phyloP scores from a whole-genome alignment of 2,888 invertebrate genomes.

The Plagiodera versicolora region DNA sequence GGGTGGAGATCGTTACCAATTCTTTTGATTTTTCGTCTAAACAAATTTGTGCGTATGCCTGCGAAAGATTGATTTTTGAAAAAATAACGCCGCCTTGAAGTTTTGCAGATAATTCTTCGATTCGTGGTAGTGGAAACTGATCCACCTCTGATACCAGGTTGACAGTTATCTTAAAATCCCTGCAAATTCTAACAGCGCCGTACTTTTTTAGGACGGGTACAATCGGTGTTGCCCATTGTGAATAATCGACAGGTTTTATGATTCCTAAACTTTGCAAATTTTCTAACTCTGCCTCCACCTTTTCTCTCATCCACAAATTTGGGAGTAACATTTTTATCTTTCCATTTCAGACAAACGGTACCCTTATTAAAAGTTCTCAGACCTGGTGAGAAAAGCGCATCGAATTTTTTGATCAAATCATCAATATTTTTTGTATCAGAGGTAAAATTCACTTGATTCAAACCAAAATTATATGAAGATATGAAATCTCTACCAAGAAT shows the following conservation, averaged over 20 bases:
- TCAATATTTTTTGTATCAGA: neutral
- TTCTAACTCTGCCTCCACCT: conserved; percentile 15
- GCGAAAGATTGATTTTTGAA: neutral
- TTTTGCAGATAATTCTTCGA: neutral
- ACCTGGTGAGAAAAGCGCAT: conserved; percentile 17
- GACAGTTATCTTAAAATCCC: neutral
- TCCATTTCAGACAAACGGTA: conserved; percentile 22
- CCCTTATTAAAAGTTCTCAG: conserved; percentile 21
- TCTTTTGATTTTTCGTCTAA: neutral
- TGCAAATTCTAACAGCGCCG: neutral
- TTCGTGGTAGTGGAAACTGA: neutral
- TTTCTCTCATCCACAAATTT: conserved; percentile 21
- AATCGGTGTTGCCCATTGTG: conserved; percentile 10
- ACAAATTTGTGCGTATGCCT: neutral
- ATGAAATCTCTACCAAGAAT: conserved; percentile 6
- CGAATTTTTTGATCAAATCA: conserved; percentile 3
- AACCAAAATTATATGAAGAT: neutral
- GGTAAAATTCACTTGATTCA: neutral
- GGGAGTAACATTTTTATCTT: conserved; percentile 18
- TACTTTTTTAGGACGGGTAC: conserved; percentile 9
- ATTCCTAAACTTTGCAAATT: conserved; percentile 13
- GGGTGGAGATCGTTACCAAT: neutral
- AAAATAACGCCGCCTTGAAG: neutral
- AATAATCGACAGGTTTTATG: conserved; percentile 11
- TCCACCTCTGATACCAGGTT: neutral